Evolutionary conservation across 2,113 vertebrate genomes (phyloP).

Genomic region (Stictonetta naevosa): DNA sequence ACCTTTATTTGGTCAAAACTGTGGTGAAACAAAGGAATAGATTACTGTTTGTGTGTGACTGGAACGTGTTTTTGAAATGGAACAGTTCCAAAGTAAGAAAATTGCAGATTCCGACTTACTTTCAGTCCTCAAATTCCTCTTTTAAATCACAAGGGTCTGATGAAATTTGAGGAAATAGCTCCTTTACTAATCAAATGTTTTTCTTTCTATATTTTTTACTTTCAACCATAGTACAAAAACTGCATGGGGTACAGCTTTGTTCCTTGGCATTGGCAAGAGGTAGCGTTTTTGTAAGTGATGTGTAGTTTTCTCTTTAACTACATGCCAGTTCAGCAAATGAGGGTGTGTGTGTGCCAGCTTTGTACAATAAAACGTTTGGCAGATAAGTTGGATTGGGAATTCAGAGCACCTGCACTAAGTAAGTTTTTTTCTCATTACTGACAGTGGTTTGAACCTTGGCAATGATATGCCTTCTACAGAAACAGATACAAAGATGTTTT

Average conservation of each 20-base stretch:
- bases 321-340: conserved; percentile 1
- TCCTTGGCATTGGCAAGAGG: conserved; percentile 44
- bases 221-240: neutral
- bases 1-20: conserved; percentile 28
- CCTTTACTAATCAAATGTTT: conserved; percentile 62
- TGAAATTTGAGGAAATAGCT: conserved; percentile 63
- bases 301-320: conserved; percentile 43
- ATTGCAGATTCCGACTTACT: conserved; percentile 46
- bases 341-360: neutral
- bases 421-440: neutral
- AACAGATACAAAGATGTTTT: neutral
- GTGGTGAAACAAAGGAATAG: conserved; percentile 32
- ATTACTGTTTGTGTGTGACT: neutral
- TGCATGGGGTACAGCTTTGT: conserved; percentile 55
- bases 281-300: conserved; percentile 50
- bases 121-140: conserved; percentile 20
- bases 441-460: neutral
- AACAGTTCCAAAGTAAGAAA: conserved; percentile 44
- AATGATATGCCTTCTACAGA: neutral
- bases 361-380: conserved; percentile 15
- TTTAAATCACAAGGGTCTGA: conserved; percentile 33
- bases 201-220: conserved; percentile 61
- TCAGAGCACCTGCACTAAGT: conserved; percentile 6
- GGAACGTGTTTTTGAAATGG: conserved; percentile 46
- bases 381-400: neutral